Conservation (phyloP, 2,888 invertebrate genomes). For the Ormyrus rosae region DNA sequence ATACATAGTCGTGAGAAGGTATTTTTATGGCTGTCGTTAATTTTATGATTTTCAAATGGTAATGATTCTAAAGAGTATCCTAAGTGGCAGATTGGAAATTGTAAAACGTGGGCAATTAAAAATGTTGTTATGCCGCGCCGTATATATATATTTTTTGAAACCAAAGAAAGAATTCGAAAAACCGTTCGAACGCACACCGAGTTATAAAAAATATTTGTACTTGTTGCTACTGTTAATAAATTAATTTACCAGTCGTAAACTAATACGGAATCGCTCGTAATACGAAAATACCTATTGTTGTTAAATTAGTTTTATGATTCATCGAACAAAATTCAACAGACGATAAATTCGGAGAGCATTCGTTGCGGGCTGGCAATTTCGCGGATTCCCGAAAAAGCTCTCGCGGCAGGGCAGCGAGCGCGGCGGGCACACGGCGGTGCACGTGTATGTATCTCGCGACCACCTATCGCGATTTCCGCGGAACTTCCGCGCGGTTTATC, state of each 20-base stretch:
- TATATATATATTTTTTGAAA: neutral
- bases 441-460: neutral
- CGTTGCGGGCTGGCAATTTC: neutral
- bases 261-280: too few species aligned
- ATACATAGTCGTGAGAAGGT: constrained; percentile 17
- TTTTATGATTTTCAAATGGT: constrained; percentile 38
- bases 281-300: too few species aligned
- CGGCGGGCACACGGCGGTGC: too few species aligned
- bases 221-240: too few species aligned
- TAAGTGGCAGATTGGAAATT: constrained; percentile 1
- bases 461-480: neutral
- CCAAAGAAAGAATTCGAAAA: neutral
- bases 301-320: too few species aligned
- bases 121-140: neutral
- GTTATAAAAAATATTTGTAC: neutral
- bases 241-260: too few species aligned
- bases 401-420: neutral
- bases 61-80: neutral
- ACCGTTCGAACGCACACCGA: too few species aligned
- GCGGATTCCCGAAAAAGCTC: constrained; percentile 23
- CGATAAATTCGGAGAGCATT: too few species aligned
- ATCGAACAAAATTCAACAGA: neutral
- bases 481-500: constrained; percentile 31
- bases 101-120: constrained; percentile 19
- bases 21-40: constrained; percentile 33